Evolutionary conservation across 1,140 invertebrate genomes (phyloP), one percentile per base, ranked within the genome.

Genomic region (Diorhabda elongata): DNA sequence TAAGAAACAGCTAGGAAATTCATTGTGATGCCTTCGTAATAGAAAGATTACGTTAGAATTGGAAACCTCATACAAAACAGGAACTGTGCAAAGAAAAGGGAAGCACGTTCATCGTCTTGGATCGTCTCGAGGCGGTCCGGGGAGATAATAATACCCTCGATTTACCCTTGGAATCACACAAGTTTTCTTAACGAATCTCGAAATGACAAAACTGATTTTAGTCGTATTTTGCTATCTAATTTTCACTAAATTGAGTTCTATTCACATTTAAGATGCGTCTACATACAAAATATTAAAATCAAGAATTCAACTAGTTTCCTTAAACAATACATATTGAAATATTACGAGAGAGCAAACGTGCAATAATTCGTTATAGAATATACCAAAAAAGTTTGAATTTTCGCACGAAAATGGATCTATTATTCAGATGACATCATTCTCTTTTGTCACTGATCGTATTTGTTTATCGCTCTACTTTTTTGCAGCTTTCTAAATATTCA

Each of bases 21-120:
- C 73, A 74, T 70, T 71, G 68, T 72, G 73, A 74, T 73, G 71
- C 73, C 67, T 71, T 68, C 68, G 69, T 74, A 74, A 74, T 74
- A 73, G 73, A 74, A 70, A 74, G 73, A 74, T 74, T 74, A 74
- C 69, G 71, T 73, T 73, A 70, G 73, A 72, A 73, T 74, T 70
- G 73, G 69, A 73, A 71, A 58, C 63, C 68, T 66, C 64, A 66
- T 62, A 61, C 58, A 67, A 60, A 47, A 68, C 69, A 64, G 58
- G 63, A 61, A 61, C 65, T 60, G 41, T 5, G 58, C 58, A 64
- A 62, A 62, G 69, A 43, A 68, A 60, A 69, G 68, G 61, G 60
- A 64, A 64, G 45, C 64, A 8, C n/a, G 61, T 62, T 62, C 61
- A 44, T 62, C 42, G 61, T 11, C 42, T 62, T 44, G 42, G 42